Conservation (phyloP, 2,888 invertebrate genomes). For the Pilophorus perplexus region DNA sequence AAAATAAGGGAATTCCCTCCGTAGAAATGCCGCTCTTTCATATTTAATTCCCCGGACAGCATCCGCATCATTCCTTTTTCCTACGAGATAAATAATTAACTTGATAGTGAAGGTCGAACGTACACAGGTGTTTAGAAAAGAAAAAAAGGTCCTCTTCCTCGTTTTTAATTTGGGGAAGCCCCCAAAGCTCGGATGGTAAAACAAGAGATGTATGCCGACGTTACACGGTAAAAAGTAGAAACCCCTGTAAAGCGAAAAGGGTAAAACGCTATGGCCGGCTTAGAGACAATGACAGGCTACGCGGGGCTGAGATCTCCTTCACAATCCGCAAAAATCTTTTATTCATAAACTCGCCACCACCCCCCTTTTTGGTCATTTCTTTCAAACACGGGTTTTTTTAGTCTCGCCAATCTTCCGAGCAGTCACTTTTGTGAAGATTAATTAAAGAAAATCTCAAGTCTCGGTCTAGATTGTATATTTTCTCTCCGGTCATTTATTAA, state of each 20-base stretch:
- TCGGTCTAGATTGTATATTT: too few relatives aligned
- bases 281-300: conserved; percentile 14
- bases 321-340: conserved; percentile 36
- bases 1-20: background rate
- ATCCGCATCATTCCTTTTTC: conserved; percentile 13
- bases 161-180: background rate
- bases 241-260: conserved; percentile 11
- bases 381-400: too few relatives aligned
- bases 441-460: too few relatives aligned
- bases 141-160: background rate
- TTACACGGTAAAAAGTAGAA: conserved; percentile 5
- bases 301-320: background rate
- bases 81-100: background rate
- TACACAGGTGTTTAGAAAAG: background rate
- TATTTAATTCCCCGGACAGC: background rate
- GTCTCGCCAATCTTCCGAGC: background rate
- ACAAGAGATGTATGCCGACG: background rate
- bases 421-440: background rate
- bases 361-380: background rate
- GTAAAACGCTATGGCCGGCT: conserved; percentile 6
- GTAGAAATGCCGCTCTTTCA: too few relatives aligned
- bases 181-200: background rate
- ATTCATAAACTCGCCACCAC: conserved; percentile 5
- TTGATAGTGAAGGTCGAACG: background rate
- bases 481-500: too few relatives aligned